phyloP scores from a whole-genome alignment of 2,113 vertebrate genomes.

The Morone chrysops region DNA sequence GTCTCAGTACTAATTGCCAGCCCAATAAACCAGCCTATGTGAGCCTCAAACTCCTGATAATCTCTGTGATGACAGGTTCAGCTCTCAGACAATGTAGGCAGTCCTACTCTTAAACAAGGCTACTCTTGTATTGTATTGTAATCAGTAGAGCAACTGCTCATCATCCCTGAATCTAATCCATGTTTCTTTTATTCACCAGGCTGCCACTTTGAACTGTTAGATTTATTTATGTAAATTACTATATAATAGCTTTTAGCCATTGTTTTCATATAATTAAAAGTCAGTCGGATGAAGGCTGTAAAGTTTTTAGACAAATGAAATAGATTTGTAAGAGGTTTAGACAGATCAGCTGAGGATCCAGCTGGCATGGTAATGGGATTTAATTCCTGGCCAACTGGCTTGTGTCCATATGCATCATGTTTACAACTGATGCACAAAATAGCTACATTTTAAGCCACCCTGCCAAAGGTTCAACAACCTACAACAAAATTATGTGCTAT shows the following conservation, averaged over 20 bases:
- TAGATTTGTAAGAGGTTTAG: constrained; percentile 70
- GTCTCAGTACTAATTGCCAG: constrained; percentile 41
- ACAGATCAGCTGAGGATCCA: constrained; percentile 66
- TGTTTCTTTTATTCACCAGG: not conserved
- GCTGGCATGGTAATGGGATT: constrained; percentile 76
- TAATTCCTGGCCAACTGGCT: constrained; percentile 63
- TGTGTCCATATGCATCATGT: constrained; percentile 52
- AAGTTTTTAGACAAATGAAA: constrained; percentile 50
- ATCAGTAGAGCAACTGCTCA: not conserved
- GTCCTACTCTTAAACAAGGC: constrained; percentile 33
- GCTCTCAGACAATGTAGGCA: constrained; percentile 49
- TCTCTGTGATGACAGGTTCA: constrained; percentile 78
- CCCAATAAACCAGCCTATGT: constrained; percentile 57
- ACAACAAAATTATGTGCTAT: not conserved
- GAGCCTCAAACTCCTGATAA: constrained; percentile 65
- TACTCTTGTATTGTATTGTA: not conserved
- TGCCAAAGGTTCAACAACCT: constrained; percentile 7
- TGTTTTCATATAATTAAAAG: constrained; percentile 27
- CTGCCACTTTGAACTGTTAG: not conserved
- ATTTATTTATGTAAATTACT: not conserved
- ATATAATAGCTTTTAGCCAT: not conserved
- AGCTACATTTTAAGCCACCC: constrained; percentile 36
- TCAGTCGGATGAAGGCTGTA: not conserved
- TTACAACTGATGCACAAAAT: constrained; percentile 45
- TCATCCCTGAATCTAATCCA: constrained; percentile 14